These are phyloP conservation scores for Nyctibius grandis DNA, from an alignment of 2,797 vertebrate genomes.

Conservation along the genomic window DNA sequence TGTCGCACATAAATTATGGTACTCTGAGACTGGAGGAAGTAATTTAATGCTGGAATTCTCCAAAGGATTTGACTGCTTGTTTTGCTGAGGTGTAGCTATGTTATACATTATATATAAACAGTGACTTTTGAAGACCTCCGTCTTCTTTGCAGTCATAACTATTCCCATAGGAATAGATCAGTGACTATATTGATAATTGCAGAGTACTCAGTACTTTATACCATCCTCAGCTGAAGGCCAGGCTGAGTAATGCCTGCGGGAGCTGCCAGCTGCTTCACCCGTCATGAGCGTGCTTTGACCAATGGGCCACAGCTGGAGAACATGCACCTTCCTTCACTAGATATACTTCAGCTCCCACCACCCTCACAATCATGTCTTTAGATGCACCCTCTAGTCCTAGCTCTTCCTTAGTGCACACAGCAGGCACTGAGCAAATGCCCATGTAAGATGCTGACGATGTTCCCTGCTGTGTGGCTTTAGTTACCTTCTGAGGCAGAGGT, in stretches of 20 bases:
- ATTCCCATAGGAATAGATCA: background rate
- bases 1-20: constrained; percentile 22
- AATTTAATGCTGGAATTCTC: constrained; percentile 41
- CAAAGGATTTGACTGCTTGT: background rate
- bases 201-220: background rate
- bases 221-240: background rate
- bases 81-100: background rate
- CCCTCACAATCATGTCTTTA: background rate
- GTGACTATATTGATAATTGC: background rate
- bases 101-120: background rate
- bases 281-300: background rate
- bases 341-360: background rate
- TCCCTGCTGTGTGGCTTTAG: background rate
- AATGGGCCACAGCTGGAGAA: background rate
- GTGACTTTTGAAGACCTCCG: background rate
- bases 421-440: background rate
- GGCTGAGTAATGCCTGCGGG: background rate
- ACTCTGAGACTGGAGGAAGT: constrained; percentile 15
- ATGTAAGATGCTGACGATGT: fast-evolving
- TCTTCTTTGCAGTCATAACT: background rate
- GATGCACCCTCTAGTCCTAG: fast-evolving
- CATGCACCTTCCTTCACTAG: background rate
- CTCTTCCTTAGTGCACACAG: fast-evolving
- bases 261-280: background rate
- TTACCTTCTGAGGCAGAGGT: background rate